Conservation (phyloP, 2,797 vertebrate species). For the Forpus xanthops region DNA sequence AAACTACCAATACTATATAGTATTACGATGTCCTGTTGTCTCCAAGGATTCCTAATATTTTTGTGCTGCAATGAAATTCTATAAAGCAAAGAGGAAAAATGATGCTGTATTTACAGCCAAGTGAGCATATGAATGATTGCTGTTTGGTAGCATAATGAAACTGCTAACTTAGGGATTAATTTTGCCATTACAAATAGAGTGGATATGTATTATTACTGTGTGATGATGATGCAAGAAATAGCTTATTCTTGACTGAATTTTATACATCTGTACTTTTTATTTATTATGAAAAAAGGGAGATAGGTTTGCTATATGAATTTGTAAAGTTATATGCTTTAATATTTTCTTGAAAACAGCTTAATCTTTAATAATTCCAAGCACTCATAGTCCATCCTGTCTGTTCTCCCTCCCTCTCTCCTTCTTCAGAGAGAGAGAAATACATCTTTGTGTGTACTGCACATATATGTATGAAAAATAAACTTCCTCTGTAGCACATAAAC, state of each 20-base stretch:
- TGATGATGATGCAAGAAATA: neutral
- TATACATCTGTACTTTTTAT: neutral
- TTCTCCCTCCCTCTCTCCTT: neutral
- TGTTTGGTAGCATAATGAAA: neutral
- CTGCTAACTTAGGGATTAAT: neutral
- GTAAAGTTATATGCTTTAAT: neutral
- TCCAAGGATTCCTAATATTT: neutral
- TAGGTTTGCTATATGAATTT: neutral
- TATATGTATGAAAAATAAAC: slow-evolving; percentile 25
- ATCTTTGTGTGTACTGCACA: neutral
- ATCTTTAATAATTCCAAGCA: neutral
- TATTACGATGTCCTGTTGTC: neutral
- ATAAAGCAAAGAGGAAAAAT: neutral
- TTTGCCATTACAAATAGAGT: neutral
- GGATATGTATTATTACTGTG: neutral
- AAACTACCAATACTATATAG: neutral
- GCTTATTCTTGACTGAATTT: neutral
- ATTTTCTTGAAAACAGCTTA: neutral
- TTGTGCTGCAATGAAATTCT: neutral
- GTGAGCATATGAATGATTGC: neutral
- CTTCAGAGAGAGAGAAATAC: neutral
- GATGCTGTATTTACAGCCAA: neutral
- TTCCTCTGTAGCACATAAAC: neutral
- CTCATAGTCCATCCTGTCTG: neutral
- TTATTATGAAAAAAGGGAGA: neutral